Conservation (phyloP, 2,113 vertebrate species). For the Gymnarchus niloticus region DNA sequence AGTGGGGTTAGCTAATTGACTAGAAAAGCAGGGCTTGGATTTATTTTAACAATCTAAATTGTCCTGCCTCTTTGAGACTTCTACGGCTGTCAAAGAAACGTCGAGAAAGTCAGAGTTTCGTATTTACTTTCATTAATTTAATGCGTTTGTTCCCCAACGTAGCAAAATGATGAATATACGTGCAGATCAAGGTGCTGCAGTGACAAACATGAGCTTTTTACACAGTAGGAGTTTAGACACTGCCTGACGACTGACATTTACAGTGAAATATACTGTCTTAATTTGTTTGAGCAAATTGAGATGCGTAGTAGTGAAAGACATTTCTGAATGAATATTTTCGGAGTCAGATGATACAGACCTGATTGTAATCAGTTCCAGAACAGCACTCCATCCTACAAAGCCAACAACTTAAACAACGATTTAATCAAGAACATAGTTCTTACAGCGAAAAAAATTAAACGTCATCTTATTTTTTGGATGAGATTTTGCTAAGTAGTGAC, state of each 20-base stretch:
- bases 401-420: neutral
- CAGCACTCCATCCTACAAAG: neutral
- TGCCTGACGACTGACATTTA: neutral
- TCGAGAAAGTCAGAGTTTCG: neutral
- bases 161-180: neutral
- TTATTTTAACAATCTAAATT: slow-evolving; percentile 16
- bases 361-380: neutral
- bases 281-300: slow-evolving; percentile 5
- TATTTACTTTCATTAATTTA: neutral
- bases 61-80: neutral
- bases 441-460: neutral
- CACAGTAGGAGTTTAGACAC: neutral
- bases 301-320: neutral
- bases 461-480: neutral
- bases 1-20: slow-evolving; percentile 25
- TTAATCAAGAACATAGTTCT: neutral
- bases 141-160: neutral
- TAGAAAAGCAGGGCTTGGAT: slow-evolving; percentile 17
- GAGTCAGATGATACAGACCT: neutral
- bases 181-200: neutral
- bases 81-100: neutral
- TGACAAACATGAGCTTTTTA: neutral
- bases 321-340: slow-evolving; percentile 3
- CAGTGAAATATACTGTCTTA: neutral
- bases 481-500: neutral